phyloP scores from a whole-genome alignment of 2,113 vertebrate species.

The Grantiella picta region DNA sequence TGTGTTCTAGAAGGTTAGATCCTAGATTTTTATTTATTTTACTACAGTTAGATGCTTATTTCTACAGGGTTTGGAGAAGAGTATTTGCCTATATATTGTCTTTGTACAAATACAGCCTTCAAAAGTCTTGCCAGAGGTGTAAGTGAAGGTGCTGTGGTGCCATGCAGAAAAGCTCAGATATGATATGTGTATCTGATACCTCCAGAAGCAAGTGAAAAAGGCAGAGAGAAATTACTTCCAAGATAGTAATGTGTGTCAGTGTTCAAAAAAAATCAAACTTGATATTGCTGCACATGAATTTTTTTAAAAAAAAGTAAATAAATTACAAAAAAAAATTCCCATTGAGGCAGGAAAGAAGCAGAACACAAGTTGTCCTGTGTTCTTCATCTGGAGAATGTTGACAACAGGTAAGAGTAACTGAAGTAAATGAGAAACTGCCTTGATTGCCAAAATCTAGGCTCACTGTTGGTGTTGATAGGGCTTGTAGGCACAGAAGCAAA shows the following conservation, averaged over 20 bases:
- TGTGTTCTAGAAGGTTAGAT: not conserved
- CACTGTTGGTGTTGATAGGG: not conserved
- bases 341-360: not conserved
- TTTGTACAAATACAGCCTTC: not conserved
- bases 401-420: not conserved
- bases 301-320: not conserved
- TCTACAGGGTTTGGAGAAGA: not conserved
- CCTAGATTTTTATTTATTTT: not conserved
- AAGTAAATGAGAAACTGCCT: not conserved
- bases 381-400: not conserved
- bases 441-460: not conserved
- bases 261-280: not conserved
- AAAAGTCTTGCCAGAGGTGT: not conserved
- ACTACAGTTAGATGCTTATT: not conserved
- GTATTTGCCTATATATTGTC: not conserved
- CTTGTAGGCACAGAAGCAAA: not conserved
- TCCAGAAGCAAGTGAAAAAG: not conserved
- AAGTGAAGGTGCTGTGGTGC: not conserved
- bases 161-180: not conserved
- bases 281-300: not conserved
- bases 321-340: not conserved
- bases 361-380: not conserved
- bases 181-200: fast-evolving
- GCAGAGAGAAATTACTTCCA: not conserved
- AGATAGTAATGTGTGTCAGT: not conserved